Evolutionary conservation across 2,888 invertebrate genomes (phyloP), one percentile per base, ranked within the genome.

Genomic region (Hydrotaea diabolus): DNA sequence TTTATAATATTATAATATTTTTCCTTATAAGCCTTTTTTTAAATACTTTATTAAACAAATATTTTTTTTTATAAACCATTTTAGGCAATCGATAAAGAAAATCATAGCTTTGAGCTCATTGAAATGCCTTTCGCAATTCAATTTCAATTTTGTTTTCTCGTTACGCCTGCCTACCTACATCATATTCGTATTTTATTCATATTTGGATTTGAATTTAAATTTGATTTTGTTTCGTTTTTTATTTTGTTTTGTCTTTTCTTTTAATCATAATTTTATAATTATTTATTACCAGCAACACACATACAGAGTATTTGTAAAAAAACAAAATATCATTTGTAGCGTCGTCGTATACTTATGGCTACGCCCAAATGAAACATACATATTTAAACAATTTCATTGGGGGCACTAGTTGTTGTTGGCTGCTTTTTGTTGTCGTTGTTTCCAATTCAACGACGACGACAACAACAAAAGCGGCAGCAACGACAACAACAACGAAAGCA

Each of bases 391-490:
- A 69, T 17, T 69, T 69, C 69, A 69, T 43, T 46, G 43, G 19
- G 66, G 31, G 31, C 49, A 55, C 11, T 55, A 36, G 31, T 17
- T 62, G 62, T 83, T 83, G 31, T 73, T 59, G n/a, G 62, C n/a
- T 26, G 43, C 73, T 73, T 23, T 74, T 76, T n/a, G 36, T 71
- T 75, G 62, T 78, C 75, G 59, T 62, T 71, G 71, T 66, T 39
- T 74, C 15, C 57, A 36, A 46, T 69, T 21, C 43, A 69, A 69
- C 69, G 46, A 66, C 39, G 43, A 64, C 43, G 46, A 69, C 69
- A 23, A 66, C 39, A 66, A 64, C 31, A 39, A 66, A 2, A 43
- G 17, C 66, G n/a, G n/a, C 31, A 31, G 7, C 2, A 7, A 31
- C 31, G 46, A 15, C 69, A 69, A 69, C 69, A 69, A 69, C 43